Evolutionary conservation across 2,113 vertebrate genomes (phyloP).

Genomic region (Sphyrna mokarran): DNA sequence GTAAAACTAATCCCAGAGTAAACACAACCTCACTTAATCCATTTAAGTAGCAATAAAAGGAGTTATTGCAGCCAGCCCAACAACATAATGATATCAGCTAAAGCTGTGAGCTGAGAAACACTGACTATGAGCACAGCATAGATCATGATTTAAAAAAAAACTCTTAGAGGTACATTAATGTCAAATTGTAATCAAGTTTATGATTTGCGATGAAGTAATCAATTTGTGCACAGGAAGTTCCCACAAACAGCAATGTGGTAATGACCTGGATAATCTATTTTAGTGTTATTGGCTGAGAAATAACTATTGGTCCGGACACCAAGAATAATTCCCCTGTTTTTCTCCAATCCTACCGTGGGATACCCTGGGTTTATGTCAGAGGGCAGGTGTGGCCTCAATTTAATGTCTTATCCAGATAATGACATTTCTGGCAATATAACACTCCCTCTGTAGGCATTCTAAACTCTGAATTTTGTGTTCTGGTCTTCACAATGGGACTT

Average conservation of each 20-base stretch:
- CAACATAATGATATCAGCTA: no score
- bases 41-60: no score
- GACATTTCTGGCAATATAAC: neutral
- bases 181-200: neutral
- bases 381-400: neutral
- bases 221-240: neutral
- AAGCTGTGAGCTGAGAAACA: no score
- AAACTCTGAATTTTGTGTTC: neutral
- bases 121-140: no score
- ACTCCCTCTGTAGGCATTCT: neutral
- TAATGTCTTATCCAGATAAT: neutral
- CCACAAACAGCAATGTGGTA: neutral
- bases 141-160: no score
- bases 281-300: neutral
- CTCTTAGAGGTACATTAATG: no score
- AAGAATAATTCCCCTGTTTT: neutral
- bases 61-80: no score
- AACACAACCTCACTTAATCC: no score
- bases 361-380: neutral
- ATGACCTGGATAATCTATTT: neutral
- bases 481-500: neutral
- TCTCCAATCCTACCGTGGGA: neutral
- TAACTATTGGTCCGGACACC: neutral
- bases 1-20: no score
- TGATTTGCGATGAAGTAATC: neutral